These are phyloP conservation scores for Parotocinclus haroldoi DNA, from an alignment of 2,797 vertebrate genomes.

Conservation along the genomic window DNA sequence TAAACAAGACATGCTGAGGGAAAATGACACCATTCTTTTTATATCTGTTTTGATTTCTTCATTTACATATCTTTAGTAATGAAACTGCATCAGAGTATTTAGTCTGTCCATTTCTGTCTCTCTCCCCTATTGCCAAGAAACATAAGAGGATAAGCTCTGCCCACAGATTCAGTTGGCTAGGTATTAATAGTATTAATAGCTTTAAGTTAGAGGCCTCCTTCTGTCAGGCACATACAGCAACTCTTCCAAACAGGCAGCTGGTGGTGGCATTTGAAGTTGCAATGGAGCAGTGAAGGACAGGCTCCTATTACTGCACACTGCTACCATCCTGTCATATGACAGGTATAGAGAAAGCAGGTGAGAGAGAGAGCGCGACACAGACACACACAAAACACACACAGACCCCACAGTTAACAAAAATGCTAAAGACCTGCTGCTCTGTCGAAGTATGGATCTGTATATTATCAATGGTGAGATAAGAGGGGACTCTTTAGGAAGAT, in stretches of 20 bases:
- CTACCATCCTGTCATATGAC: background rate
- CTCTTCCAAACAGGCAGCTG: conserved; percentile 54
- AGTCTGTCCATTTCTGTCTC: conserved; percentile 42
- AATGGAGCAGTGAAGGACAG: conserved; percentile 46
- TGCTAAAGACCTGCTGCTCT: no score
- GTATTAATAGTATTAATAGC: conserved; percentile 86
- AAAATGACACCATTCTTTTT: conserved; percentile 65
- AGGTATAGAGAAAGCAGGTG: conserved; percentile 23
- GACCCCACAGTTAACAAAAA: no score
- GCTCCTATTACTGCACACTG: conserved; percentile 1
- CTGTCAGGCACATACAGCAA: conserved; percentile 40
- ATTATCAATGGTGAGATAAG: no score
- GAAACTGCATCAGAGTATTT: conserved; percentile 56
- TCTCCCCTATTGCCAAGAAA: conserved; percentile 61
- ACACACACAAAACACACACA: no score
- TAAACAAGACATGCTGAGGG: conserved; percentile 15
- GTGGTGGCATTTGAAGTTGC: conserved; percentile 61
- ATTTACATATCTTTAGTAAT: conserved; percentile 18
- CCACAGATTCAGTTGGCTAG: conserved; percentile 79
- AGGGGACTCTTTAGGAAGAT: no score
- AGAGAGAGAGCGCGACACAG: background rate
- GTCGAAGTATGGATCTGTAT: no score
- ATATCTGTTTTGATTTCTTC: conserved; percentile 53
- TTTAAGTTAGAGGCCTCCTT: conserved; percentile 66
- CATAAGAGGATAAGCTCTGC: conserved; percentile 83